A percentile compares a stretch with the other conserved stretches of the same genome.
Evolutionary conservation across 2,113 vertebrate species (phyloP).

Genomic region (Datnioides undecimradiatus): DNA sequence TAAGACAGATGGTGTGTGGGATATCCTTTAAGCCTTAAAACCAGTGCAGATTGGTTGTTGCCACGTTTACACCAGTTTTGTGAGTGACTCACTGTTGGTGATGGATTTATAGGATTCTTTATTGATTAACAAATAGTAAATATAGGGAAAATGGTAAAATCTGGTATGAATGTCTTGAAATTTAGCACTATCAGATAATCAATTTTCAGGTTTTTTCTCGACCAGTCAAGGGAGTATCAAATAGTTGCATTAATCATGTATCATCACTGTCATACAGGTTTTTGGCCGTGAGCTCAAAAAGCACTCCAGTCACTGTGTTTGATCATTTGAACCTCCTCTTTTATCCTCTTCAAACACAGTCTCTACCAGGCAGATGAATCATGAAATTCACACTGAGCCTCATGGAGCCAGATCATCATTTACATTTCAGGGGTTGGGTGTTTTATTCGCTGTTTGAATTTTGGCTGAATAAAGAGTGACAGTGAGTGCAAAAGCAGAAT

Average conservation of each 20-base stretch:
- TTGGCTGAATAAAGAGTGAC: not conserved
- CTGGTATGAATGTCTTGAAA: not conserved
- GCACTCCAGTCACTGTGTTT: conserved; percentile 13
- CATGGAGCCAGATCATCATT: conserved; percentile 1
- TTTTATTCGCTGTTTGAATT: too few relatives aligned
- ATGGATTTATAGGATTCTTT: conserved; percentile 4
- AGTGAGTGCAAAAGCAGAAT: not conserved
- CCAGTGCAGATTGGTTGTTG: conserved; percentile 49
- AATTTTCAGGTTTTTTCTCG: not conserved
- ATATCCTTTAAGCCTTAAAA: conserved; percentile 68
- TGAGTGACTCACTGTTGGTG: conserved; percentile 25
- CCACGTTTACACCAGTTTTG: conserved; percentile 33
- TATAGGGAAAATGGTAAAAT: not conserved
- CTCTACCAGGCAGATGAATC: not conserved
- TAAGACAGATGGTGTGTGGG: conserved; percentile 65
- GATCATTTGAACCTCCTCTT: conserved; percentile 26
- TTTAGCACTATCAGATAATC: not conserved
- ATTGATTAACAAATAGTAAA: not conserved
- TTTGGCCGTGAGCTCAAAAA: not conserved
- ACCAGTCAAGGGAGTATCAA: not conserved
- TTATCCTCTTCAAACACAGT: conserved; percentile 10
- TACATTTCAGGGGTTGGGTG: not conserved
- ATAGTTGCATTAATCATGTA: not conserved
- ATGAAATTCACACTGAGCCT: not conserved
- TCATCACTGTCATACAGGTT: not conserved